A percentile compares a stretch with the other conserved stretches of the same genome.
phyloP scores from a whole-genome alignment of 2,797 vertebrate genomes.

The Myotis daubentonii region DNA sequence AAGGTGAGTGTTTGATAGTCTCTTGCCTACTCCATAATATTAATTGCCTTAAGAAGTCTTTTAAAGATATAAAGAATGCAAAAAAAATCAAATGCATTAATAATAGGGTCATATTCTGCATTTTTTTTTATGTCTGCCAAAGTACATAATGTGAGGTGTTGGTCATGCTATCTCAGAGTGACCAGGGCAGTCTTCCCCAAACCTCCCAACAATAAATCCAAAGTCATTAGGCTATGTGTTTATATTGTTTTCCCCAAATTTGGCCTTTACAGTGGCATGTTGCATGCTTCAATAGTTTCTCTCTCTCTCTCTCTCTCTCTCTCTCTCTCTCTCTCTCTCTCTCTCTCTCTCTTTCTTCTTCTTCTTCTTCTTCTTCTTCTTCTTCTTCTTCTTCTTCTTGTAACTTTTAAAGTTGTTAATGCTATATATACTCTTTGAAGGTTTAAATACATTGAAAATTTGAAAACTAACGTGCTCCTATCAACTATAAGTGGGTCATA shows the following conservation, averaged over 20 bases:
- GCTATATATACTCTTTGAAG: neutral
- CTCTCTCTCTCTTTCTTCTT: no score
- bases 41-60: neutral
- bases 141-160: neutral
- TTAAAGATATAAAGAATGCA: neutral
- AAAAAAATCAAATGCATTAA: neutral
- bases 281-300: neutral
- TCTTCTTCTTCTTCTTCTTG: neutral
- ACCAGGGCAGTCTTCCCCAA: neutral
- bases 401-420: slow-evolving; percentile 13
- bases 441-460: neutral
- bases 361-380: neutral
- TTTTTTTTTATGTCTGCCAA: neutral
- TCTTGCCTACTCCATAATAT: neutral
- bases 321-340: no score
- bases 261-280: neutral
- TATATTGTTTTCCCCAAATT: neutral
- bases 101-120: neutral
- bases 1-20: neutral
- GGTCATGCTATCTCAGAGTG: neutral
- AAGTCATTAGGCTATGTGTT: neutral
- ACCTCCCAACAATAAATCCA: neutral
- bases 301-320: no score
- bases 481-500: neutral
- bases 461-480: neutral